These are phyloP conservation scores for Proales similis DNA, from an alignment of 1,140 invertebrate species.

Conservation along the genomic window DNA sequence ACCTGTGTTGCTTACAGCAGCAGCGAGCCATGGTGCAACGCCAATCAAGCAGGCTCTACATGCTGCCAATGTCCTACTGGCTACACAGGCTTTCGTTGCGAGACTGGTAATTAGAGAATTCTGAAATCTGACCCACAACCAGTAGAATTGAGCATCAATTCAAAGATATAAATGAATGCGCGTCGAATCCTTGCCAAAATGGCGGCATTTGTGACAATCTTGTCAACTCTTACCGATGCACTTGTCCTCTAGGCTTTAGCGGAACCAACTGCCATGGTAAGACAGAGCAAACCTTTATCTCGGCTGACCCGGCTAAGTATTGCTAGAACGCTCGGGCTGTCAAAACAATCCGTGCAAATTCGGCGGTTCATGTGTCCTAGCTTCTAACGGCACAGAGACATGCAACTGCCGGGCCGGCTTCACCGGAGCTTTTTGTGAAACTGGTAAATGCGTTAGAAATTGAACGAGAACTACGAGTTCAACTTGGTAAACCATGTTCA, in stretches of 20 bases:
- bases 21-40: constrained; percentile 21
- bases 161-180: constrained; percentile 49
- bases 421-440: constrained; percentile 38
- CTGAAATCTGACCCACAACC: background rate
- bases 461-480: too few relatives aligned
- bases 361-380: constrained; percentile 26
- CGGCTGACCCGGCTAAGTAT: background rate
- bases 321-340: constrained; percentile 2
- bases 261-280: constrained; percentile 35
- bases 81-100: constrained; percentile 39
- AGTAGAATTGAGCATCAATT: background rate
- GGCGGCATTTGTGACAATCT: constrained; percentile 41
- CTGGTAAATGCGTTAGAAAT: too few relatives aligned
- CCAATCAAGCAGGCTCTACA: constrained; percentile 29
- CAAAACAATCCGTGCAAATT: constrained; percentile 25
- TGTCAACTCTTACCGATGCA: constrained; percentile 37
- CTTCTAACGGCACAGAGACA: constrained; percentile 3
- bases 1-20: constrained; percentile 33
- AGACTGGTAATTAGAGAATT: constrained; percentile 29
- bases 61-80: constrained; percentile 38
- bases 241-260: constrained; percentile 21
- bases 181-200: constrained; percentile 58
- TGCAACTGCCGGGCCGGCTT: constrained; percentile 36
- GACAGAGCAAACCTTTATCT: background rate
- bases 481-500: background rate